A percentile compares a stretch with the other conserved stretches of the same genome.
phyloP scores from a whole-genome alignment of 2,113 vertebrate genomes.

The Pterocles burchelli region DNA sequence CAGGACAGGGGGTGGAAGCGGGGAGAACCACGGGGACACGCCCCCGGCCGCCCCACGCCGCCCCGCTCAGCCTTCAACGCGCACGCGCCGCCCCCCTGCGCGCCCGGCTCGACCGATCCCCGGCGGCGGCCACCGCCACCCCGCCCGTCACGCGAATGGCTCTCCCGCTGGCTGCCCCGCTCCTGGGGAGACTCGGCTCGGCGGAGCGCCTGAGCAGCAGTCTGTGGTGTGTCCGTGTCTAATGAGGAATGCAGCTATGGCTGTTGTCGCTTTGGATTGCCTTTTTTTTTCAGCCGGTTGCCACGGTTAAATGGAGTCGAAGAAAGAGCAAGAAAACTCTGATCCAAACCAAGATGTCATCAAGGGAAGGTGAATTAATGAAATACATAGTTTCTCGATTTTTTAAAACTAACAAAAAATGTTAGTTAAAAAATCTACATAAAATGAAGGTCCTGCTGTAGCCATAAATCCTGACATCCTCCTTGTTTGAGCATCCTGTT shows the following conservation, averaged over 20 bases:
- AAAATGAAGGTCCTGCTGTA: not conserved
- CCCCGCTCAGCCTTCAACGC: not conserved
- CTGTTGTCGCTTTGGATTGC: not conserved
- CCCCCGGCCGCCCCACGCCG: not conserved
- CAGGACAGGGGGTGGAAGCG: too few species aligned
- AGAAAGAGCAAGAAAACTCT: not conserved
- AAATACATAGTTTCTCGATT: not conserved
- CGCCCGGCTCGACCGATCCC: not conserved
- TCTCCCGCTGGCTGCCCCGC: not conserved
- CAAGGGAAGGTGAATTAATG: not conserved
- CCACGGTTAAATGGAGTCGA: not conserved
- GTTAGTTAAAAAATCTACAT: not conserved
- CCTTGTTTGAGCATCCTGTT: not conserved
- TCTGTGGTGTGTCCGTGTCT: not conserved
- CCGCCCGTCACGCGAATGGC: not conserved
- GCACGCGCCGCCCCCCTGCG: too few species aligned
- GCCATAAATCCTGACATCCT: not conserved
- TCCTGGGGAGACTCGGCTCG: not conserved
- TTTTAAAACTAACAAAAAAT: not conserved
- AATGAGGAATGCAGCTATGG: not conserved
- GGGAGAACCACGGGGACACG: too few species aligned
- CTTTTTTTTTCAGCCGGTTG: not conserved
- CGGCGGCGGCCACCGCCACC: not conserved
- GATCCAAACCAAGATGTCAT: not conserved
- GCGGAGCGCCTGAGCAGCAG: not conserved